Percentiles rank a stretch among this genome's conserved stretches.
These are phyloP conservation scores for Lepidurus apus DNA, from an alignment of 1,140 invertebrate species.

Conservation along the genomic window DNA sequence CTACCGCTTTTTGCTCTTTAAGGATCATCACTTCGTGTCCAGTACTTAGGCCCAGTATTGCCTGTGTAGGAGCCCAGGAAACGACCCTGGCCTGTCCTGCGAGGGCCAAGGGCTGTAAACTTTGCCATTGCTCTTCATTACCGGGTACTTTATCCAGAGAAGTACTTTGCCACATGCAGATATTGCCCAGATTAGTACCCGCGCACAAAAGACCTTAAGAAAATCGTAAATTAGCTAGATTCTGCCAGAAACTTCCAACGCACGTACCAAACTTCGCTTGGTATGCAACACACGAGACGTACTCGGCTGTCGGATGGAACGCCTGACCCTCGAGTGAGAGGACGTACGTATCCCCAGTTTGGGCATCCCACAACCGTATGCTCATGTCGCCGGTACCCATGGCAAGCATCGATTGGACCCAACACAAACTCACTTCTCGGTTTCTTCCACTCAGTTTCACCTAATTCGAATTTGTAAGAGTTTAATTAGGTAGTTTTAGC, in stretches of 20 bases:
- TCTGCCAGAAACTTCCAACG: background rate
- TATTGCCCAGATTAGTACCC: constrained; percentile 82
- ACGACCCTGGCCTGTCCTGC: constrained; percentile 48
- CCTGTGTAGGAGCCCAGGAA: constrained; percentile 40
- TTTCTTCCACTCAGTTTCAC: constrained; percentile 70
- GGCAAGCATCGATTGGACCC: constrained; percentile 65
- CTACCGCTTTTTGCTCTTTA: background rate
- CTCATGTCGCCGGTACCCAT: constrained; percentile 70
- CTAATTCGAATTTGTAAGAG: constrained; percentile 42
- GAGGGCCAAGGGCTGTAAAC: constrained; percentile 49
- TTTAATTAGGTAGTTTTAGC: background rate
- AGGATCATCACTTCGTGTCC: constrained; percentile 28
- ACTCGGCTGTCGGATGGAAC: constrained; percentile 49
- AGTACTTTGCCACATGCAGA: constrained; percentile 78
- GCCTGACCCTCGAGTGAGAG: constrained; percentile 52
- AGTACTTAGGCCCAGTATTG: constrained; percentile 48
- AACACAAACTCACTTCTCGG: constrained; percentile 59
- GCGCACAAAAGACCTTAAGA: constrained; percentile 63
- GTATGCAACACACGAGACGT: constrained; percentile 67
- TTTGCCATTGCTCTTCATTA: constrained; percentile 46
- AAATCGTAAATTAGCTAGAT: constrained; percentile 23
- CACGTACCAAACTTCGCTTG: constrained; percentile 50
- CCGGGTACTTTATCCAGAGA: constrained; percentile 34
- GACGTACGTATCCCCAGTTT: constrained; percentile 85
- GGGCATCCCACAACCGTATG: constrained; percentile 87